These are phyloP conservation scores for Taphrorychus bicolor DNA, from an alignment of 2,888 invertebrate genomes.

Conservation along the genomic window DNA sequence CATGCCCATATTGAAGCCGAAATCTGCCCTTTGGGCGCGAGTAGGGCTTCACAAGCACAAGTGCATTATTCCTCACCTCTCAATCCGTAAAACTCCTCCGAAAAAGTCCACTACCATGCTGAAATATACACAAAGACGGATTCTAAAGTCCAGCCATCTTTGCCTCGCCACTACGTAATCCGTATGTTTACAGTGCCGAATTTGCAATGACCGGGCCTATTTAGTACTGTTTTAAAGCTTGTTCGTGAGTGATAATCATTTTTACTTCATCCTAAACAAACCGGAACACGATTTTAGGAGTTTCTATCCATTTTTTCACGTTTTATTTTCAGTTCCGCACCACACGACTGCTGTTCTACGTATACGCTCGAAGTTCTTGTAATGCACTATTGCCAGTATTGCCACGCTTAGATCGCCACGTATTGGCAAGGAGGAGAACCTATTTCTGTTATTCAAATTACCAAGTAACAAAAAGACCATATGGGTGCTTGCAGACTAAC, in stretches of 20 bases:
- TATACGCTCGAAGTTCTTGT: constrained; percentile 42
- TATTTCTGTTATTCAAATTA: too few relatives aligned
- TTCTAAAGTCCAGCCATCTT: constrained; percentile 79
- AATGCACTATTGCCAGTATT: too few relatives aligned
- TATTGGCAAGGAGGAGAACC: too few relatives aligned
- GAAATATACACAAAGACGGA: constrained; percentile 73
- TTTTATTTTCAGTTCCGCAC: constrained; percentile 54
- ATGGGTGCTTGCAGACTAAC: too few relatives aligned
- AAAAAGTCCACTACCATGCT: constrained; percentile 74
- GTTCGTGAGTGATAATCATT: constrained; percentile 29
- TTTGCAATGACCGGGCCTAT: constrained; percentile 42
- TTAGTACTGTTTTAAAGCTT: constrained; percentile 46
- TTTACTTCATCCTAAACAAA: neutral
- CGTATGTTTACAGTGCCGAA: constrained; percentile 51
- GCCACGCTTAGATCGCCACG: too few relatives aligned
- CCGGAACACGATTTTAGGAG: constrained; percentile 48
- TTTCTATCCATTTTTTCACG: constrained; percentile 50
- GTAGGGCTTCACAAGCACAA: neutral
- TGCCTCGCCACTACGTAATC: constrained; percentile 50
- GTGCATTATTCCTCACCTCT: constrained; percentile 63
- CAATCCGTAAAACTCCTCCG: constrained; percentile 68
- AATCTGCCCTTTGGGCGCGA: neutral
- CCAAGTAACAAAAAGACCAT: too few relatives aligned
- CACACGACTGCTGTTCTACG: constrained; percentile 58
- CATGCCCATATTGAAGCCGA: constrained; percentile 42